Evolutionary conservation across 2,797 vertebrate species (phyloP).

Genomic region (Eulemur coronatus): DNA sequence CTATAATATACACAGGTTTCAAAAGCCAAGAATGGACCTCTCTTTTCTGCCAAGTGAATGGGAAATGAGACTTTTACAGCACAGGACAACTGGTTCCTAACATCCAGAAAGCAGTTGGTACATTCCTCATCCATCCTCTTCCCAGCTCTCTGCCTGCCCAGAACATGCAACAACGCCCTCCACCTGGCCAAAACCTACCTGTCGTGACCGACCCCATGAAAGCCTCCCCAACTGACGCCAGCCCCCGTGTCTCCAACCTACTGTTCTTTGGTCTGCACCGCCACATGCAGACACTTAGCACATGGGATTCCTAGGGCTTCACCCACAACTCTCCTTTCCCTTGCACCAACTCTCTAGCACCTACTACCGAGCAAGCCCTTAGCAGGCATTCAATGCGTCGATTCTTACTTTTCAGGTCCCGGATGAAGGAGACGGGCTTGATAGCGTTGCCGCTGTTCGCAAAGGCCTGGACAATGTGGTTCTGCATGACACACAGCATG

Average conservation of each 20-base stretch:
- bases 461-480: slow-evolving; percentile 95
- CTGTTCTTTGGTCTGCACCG: no score
- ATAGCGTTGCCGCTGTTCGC: slow-evolving; percentile 96
- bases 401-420: slow-evolving; percentile 96
- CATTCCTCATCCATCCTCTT: accelerated
- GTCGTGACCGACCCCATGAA: not conserved
- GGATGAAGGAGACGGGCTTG: slow-evolving; percentile 96
- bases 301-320: not conserved
- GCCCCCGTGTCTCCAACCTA: accelerated
- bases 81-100: not conserved
- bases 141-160: not conserved
- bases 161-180: not conserved
- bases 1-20: not conserved
- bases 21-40: not conserved
- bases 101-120: accelerated
- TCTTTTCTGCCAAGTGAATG: not conserved
- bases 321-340: not conserved
- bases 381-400: accelerated
- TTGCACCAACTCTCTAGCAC: not conserved
- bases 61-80: not conserved
- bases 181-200: not conserved
- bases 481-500: slow-evolving; percentile 99
- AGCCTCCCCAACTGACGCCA: not conserved
- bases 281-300: accelerated
- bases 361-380: accelerated